Conservation (phyloP, 2,113 vertebrate genomes). For the Myrmecophaga tridactyla region DNA sequence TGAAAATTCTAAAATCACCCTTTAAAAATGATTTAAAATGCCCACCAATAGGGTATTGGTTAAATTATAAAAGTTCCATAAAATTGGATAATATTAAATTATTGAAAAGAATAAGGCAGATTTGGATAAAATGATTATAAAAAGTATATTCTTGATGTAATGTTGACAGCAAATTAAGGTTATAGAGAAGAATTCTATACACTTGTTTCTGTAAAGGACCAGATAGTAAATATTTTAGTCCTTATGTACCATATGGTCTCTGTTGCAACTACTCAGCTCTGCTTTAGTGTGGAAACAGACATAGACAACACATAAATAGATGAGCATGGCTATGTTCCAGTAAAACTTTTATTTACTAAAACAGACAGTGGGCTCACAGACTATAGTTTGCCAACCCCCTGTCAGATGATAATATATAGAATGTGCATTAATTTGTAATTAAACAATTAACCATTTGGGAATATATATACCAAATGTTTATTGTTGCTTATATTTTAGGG, state of each 20-base stretch:
- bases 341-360: not conserved
- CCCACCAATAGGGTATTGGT: not conserved
- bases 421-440: not conserved
- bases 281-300: not conserved
- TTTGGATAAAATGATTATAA: not conserved
- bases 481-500: not conserved
- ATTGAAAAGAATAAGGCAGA: not conserved
- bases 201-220: not conserved
- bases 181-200: not conserved
- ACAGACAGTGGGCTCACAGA: not conserved
- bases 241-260: not conserved
- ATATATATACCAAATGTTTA: not conserved
- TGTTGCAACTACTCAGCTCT: not conserved
- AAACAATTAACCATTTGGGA: slow-evolving; percentile 28
- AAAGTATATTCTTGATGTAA: not conserved
- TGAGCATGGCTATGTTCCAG: not conserved
- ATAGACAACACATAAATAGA: not conserved
- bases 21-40: slow-evolving; percentile 4
- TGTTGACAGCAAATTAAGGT: not conserved
- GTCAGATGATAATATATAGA: not conserved
- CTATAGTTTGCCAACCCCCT: not conserved
- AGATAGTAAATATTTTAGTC: not conserved
- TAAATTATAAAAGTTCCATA: not conserved
- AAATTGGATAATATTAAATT: not conserved
- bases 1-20: not conserved